Base-by-base conservation (phyloP, 2,888 invertebrate species). In the Serripes groenlandicus region DNA sequence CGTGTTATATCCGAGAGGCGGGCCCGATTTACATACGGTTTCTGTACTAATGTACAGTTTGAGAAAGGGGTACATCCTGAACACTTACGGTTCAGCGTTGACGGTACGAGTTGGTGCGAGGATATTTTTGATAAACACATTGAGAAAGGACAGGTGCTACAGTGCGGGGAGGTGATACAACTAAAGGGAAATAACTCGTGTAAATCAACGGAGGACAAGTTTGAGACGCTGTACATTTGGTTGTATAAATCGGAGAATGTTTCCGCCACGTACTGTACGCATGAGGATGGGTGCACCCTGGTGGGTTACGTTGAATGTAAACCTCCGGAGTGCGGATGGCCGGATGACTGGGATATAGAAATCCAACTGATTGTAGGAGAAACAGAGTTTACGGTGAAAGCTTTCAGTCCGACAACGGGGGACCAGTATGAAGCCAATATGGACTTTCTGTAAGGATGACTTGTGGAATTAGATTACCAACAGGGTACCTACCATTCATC, bases 381-480 rank as follows among this genome's bases (percentile, higher is more conserved):
- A 54, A 35, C 73, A 21, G 81, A 76, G 68, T 81, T 81, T 66
- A 62, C 56, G 15, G 77, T 81, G 15, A 68, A 77, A 18, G 49
- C 56, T 9, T 66, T 81, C 5, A 73, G 77, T 42, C 26, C 35
- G 26, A 60, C 71, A 9, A 77, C 81, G 9, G 69, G 69, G 54
- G 60, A 68, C 18, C 52, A 73, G 18, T 77, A 76, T 52, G 66
- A 60, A 34, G 72, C 76, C 18, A 66, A 70, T 28, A 76, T 81
- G 54, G 72, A 76, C n/a, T 81, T 81, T 37, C 52, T 81, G 34
- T 77, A 37, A 78, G n/a, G n/a, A n/a, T n/a, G n/a, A n/a, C n/a
- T n/a, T n/a, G n/a, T n/a, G n/a, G 49, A 15, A 66, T 73, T 52
- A 42, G 11, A 9, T 42, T 42, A 42, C 9, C 9, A 11, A 42